These are phyloP conservation scores for Drosophila navojoa DNA, from an alignment of 1,140 invertebrate species.

Conservation along the genomic window DNA sequence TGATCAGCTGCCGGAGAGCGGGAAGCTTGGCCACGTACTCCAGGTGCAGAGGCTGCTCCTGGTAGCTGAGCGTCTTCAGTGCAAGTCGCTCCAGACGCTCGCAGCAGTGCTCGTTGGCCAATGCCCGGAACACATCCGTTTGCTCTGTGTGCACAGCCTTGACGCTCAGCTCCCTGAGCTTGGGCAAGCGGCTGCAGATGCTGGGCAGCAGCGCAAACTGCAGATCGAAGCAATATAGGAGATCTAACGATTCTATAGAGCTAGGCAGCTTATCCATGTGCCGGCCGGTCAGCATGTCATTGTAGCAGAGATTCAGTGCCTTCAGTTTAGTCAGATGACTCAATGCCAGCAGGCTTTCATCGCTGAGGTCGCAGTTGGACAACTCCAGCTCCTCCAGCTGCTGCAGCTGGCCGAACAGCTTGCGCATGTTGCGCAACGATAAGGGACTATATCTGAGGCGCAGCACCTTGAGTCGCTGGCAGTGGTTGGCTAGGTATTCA, in stretches of 20 bases:
- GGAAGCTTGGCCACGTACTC: conserved; percentile 9
- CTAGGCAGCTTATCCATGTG: conserved; percentile 1
- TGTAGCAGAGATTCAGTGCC: conserved; percentile 5
- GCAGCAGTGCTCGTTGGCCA: neutral
- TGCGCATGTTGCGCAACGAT: neutral
- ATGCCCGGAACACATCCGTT: neutral
- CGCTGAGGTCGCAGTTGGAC: neutral
- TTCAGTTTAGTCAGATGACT: neutral
- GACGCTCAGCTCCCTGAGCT: neutral
- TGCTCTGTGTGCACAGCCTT: too few species aligned
- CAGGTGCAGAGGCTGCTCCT: neutral
- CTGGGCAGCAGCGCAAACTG: neutral
- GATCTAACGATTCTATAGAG: neutral
- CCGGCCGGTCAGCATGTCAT: neutral
- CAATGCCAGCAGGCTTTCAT: neutral
- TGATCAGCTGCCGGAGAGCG: neutral
- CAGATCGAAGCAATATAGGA: neutral
- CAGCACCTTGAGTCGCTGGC: neutral
- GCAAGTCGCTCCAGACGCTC: neutral
- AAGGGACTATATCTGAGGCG: neutral
- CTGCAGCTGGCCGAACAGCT: neutral
- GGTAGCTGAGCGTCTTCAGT: neutral
- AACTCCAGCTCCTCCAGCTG: conserved; percentile 12
- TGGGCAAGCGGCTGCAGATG: conserved; percentile 1
- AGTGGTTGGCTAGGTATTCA: neutral